Evolutionary conservation across 2,888 invertebrate genomes (phyloP).

Genomic region (Crioceris asparagi): DNA sequence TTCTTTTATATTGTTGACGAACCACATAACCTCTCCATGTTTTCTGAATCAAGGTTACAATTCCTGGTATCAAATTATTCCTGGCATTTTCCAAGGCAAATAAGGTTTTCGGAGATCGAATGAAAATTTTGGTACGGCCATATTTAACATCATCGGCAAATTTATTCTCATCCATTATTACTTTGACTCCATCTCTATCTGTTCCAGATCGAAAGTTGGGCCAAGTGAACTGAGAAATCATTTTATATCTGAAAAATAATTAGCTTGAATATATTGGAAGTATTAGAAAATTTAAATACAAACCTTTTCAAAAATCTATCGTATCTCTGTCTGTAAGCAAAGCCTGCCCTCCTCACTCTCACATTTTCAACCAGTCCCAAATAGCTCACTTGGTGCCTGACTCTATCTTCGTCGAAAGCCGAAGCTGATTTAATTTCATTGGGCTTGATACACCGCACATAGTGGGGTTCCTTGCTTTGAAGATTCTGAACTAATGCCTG

Average conservation of each 20-base stretch:
- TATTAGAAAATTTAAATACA: too few relatives aligned
- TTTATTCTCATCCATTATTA: conserved; percentile 70
- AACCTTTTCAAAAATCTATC: conserved; percentile 81
- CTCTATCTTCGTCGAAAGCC: conserved; percentile 74
- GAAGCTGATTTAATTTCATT: conserved; percentile 86
- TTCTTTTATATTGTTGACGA: conserved; percentile 66
- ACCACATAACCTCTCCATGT: conserved; percentile 70
- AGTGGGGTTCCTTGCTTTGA: conserved; percentile 88
- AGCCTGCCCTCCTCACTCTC: conserved; percentile 89
- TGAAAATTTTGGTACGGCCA: conserved; percentile 93
- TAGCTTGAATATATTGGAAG: neutral
- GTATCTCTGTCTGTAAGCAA: conserved; percentile 91
- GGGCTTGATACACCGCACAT: conserved; percentile 95
- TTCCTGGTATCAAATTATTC: conserved; percentile 78
- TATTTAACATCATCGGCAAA: conserved; percentile 79
- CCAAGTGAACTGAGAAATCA: conserved; percentile 94
- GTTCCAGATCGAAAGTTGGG: conserved; percentile 78
- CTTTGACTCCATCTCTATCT: conserved; percentile 74
- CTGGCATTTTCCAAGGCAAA: conserved; percentile 82
- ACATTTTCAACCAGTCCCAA: conserved; percentile 93
- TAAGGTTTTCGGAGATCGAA: conserved; percentile 83
- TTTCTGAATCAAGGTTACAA: conserved; percentile 89
- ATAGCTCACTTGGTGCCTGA: conserved; percentile 67
- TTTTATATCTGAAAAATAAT: conserved; percentile 67
- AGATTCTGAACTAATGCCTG: conserved; percentile 77